Evolutionary conservation across 2,797 vertebrate species (phyloP), one percentile per base, ranked within the genome.

Genomic region (Rachycentron canadum): DNA sequence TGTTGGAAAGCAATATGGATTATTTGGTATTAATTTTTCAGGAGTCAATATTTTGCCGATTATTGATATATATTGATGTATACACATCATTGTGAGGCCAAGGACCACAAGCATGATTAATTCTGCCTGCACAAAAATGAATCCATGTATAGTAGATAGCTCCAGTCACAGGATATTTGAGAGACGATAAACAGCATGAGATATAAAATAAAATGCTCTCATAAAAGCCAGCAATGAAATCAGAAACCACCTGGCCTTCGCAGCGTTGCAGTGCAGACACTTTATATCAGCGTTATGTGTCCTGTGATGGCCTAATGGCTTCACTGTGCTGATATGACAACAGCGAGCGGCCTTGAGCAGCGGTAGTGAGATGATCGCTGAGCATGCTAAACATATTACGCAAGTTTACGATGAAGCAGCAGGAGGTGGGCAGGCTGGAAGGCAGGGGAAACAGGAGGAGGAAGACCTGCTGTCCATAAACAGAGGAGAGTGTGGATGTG

Each of bases 311-410:
- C 43, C 75, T 71, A 38, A 79, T 58, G 57, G 77, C 79, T 81
- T 73, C 53, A 41, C 47, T 58, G 74, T 55, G 76, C 84, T 79
- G 83, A 86, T 76, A 79, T 16, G 68, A 85, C 82, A 82, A 81
- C 88, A 79, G 81, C 56, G 7, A 79, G 81, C 63, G 82, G 84
- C 92, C 92, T 94, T 94, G 89, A 93, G 80, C 60, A 61, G 76
- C 65, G n/a, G 84, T 49, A 68, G 81, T 67, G 74, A 79, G 67
- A 76, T 3, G 76, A 79, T 38, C 17, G 79, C 61, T 12, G 81
- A 82, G 84, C 78, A 92, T 94, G 93, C 87, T 93, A 93, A 95
- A 94, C 80, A 86, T 90, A 94, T 95, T 94, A 95, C 67, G 64
- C 63, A 86, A 80, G 67, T 94, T 94, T 92, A 94, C 50, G 85